A percentile compares a stretch with the other conserved stretches of the same genome.
Evolutionary conservation across 2,113 vertebrate genomes (phyloP).

Genomic region (Solea senegalensis): DNA sequence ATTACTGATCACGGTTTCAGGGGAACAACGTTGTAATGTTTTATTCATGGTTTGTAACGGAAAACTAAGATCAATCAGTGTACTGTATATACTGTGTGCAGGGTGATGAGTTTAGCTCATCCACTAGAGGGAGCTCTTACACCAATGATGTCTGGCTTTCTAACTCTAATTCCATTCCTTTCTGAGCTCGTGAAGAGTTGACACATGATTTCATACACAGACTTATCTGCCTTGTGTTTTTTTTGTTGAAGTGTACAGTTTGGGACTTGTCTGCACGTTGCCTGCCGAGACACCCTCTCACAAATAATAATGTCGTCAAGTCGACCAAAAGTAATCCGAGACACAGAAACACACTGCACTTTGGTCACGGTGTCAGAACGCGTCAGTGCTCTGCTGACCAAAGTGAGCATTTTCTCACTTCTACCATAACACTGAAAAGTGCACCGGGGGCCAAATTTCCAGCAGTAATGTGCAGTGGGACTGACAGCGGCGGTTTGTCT

Average conservation of each 20-base stretch:
- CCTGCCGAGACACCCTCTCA: not conserved
- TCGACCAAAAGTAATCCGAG: not conserved
- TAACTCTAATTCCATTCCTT: not conserved
- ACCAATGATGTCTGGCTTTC: not conserved
- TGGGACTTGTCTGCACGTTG: not conserved
- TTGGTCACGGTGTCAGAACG: conserved; percentile 11
- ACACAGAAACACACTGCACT: conserved; percentile 9
- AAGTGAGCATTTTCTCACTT: conserved; percentile 3
- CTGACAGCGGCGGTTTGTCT: conserved; percentile 50
- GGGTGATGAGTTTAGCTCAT: too few species aligned
- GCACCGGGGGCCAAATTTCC: not conserved
- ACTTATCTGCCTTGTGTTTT: not conserved
- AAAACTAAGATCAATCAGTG: too few species aligned
- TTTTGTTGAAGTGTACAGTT: too few species aligned
- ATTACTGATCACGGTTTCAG: too few species aligned
- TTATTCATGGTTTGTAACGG: too few species aligned
- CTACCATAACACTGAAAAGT: conserved; percentile 8
- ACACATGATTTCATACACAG: not conserved
- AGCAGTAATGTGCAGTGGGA: conserved; percentile 18
- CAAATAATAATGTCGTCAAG: not conserved
- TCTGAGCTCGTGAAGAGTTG: not conserved
- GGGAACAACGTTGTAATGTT: too few species aligned
- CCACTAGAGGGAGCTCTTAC: conserved; percentile 49
- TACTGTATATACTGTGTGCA: too few species aligned
- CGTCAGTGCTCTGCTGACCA: conserved; percentile 30